These are phyloP conservation scores for Brotula barbata DNA, from an alignment of 2,797 vertebrate genomes.

Conservation along the genomic window DNA sequence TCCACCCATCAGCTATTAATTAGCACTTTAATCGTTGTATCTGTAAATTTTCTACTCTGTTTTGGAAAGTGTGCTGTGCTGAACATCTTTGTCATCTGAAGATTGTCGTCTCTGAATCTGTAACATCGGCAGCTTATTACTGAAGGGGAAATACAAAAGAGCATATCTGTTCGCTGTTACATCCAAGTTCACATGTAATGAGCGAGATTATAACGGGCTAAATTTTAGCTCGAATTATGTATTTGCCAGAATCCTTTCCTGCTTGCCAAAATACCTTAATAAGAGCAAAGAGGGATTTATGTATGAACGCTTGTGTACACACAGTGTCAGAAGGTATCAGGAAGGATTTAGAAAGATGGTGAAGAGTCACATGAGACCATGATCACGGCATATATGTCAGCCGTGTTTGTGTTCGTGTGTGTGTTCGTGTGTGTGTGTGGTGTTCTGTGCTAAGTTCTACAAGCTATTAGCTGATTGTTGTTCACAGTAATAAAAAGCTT, in stretches of 20 bases:
- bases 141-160: not conserved
- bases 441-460: not conserved
- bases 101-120: not conserved
- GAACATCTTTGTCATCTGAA: not conserved
- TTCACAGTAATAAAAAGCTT: constrained; percentile 3
- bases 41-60: too few relatives aligned
- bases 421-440: not conserved
- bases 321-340: too few relatives aligned
- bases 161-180: not conserved
- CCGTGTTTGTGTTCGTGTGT: not conserved
- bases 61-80: too few relatives aligned
- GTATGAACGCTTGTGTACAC: too few relatives aligned
- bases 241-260: not conserved
- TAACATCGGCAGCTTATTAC: not conserved
- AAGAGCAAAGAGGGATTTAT: not conserved
- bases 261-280: not conserved
- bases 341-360: constrained; percentile 14
- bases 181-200: too few relatives aligned
- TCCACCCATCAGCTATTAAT: too few relatives aligned
- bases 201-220: too few relatives aligned
- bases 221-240: too few relatives aligned
- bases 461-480: not conserved
- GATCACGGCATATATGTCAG: constrained; percentile 16
- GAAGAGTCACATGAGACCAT: not conserved
- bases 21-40: not conserved